Evolutionary conservation across 2,888 invertebrate species (phyloP), one percentile per base, ranked within the genome.

Genomic region (Drosophila ezoana): DNA sequence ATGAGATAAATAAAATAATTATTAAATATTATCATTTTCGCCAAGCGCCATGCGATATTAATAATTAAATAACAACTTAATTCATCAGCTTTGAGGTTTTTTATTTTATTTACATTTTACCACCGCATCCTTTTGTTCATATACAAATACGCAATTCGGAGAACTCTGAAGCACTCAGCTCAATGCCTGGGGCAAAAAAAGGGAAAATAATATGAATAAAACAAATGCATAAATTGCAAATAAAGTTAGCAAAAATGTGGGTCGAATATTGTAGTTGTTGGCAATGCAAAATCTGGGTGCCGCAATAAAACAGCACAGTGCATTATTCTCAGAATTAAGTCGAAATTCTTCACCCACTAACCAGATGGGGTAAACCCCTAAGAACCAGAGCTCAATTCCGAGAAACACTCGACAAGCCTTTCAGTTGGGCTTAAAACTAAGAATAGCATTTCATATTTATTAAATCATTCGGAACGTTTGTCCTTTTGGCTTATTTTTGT

Each of bases 361-460:
- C 45, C 41, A 40, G 37, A 51, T 48, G 11, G 14, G n/a, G 0
- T n/a, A 5, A 8, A 4, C 1, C 3, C 0, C 1, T 3, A 9
- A 38, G 16, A 16, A 16, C 10, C 16, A 40, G 4, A 16, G 16
- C 14, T 45, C 28, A 9, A 45, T 45, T 10, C 10, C n/a, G 16
- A 38, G 16, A 38, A 13, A 52, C 11, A 13, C 16, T 40, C 11
- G 20, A 11, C 18, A 6, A 33, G n/a, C 10, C 23, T 10, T 14
- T 3, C 5, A 37, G 20, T n/a, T 16, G 16, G 6, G 47, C 10
- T 28, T 38, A 13, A 35, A n/a, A 14, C 9, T 40, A 9, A 14
- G 18, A 13, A 11, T 18, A 38, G n/a, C n/a, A 40, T n/a, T 48
- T 5, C 18, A 18, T 23, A 57, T 57, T 57, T 40, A 20, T 14